Percentiles rank a stretch among this genome's conserved stretches.
phyloP scores from a whole-genome alignment of 2,113 vertebrate species.

The Ochotona curzoniae region DNA sequence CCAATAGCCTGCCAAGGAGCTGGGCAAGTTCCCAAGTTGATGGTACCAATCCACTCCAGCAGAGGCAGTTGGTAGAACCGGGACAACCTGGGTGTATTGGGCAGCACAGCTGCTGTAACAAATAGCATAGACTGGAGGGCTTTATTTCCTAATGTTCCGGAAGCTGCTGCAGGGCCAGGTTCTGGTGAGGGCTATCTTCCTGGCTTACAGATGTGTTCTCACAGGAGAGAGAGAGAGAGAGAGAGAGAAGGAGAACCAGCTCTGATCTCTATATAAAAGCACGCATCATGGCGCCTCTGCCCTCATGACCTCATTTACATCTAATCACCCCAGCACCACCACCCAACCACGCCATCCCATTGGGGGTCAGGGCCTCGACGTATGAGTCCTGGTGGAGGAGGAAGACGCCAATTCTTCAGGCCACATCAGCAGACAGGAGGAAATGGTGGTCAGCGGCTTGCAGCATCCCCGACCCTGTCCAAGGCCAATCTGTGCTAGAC shows the following conservation, averaged over 20 bases:
- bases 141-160: neutral
- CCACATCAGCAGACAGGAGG: neutral
- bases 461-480: neutral
- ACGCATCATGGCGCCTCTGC: neutral
- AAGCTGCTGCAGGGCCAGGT: neutral
- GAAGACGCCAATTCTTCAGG: neutral
- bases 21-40: accelerated
- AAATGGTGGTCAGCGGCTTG: neutral
- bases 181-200: neutral
- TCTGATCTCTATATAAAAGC: neutral
- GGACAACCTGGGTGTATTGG: neutral
- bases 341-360: accelerated
- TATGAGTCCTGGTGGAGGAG: neutral
- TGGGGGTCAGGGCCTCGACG: neutral
- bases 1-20: neutral
- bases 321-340: neutral
- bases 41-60: accelerated
- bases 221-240: accelerated
- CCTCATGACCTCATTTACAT: neutral
- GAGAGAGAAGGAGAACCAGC: neutral
- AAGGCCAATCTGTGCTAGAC: neutral
- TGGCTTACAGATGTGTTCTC: neutral
- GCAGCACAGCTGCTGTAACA: neutral
- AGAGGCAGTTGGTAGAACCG: neutral
- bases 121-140: no score